Evolutionary conservation across 2,888 invertebrate genomes (phyloP).

Genomic region (Macrosoma leucophasiata): DNA sequence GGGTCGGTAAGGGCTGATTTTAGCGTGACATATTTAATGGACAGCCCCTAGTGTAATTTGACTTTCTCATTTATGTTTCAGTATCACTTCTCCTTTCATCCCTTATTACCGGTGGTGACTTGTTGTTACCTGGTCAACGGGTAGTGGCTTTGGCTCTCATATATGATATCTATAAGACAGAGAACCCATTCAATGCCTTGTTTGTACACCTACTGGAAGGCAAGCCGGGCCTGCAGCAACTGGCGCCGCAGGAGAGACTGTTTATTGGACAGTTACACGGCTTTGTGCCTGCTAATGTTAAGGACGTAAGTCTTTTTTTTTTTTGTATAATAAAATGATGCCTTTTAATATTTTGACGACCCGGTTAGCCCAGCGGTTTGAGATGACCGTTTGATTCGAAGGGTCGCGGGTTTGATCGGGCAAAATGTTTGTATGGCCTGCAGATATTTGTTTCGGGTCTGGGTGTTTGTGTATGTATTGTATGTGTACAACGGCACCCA

Average conservation of each 20-base stretch:
- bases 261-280: constrained; percentile 83
- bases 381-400: too few relatives aligned
- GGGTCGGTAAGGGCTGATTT: too few relatives aligned
- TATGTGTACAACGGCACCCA: too few relatives aligned
- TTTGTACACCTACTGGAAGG: constrained; percentile 62
- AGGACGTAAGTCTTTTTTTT: constrained; percentile 83
- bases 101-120: constrained; percentile 62
- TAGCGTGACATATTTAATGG: too few relatives aligned
- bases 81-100: constrained; percentile 66
- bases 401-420: too few relatives aligned
- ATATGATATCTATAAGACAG: constrained; percentile 59
- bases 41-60: too few relatives aligned
- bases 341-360: too few relatives aligned
- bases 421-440: too few relatives aligned
- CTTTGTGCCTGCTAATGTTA: constrained; percentile 78
- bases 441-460: too few relatives aligned
- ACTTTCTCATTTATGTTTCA: constrained; percentile 29
- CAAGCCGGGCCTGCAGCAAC: constrained; percentile 50
- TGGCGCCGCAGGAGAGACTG: constrained; percentile 79
- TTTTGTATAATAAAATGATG: too few relatives aligned
- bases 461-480: too few relatives aligned
- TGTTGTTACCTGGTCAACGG: constrained; percentile 62
- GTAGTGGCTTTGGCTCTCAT: constrained; percentile 62
- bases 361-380: too few relatives aligned
- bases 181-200: constrained; percentile 61